Evolutionary conservation across 2,888 invertebrate genomes (phyloP), one percentile per base, ranked within the genome.

Genomic region (Hyles lineata): DNA sequence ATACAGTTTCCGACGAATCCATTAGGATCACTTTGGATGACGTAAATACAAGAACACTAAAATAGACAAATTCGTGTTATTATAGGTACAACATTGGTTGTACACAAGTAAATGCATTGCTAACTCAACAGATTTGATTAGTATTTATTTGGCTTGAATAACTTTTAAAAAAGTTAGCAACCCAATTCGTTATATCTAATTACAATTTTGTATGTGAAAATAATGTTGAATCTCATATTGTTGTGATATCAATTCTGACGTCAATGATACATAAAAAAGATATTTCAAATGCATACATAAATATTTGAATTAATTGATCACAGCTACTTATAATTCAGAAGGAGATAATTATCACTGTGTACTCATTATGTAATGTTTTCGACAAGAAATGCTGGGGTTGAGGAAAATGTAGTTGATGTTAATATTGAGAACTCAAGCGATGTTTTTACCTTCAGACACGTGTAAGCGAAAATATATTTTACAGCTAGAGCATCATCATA

Each of bases 401-500:
- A 25, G 32, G 7, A 32, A 62, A 35, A 62, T 29, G 19, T 29
- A n/a, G 52, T 21, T 17, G 43, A 60, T 35, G 58, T 59, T 55
- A 70, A 23, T 70, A n/a, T 9, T 29, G 60, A 23, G 23, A 23
- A 60, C 43, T 23, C 17, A 58, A 32, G 52, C 62, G 70, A 25
- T 62, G 61, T 62, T 58, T 55, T 25, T 73, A 73, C 73, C 70
- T 70, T 58, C 61, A 71, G 23, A 77, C 78, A 81, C 80, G 79
- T 79, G 78, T 75, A 75, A 80, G 80, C 86, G 85, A 89, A 91
- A 90, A 88, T 86, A 87, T 86, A 85, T 87, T 85, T 85, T 81
- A 84, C 80, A 75, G 80, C 80, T 79, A 83, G 83, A 87, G 83
- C 89, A 92, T 92, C 90, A 92, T 92, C 92, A 89, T 92, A 91